Base-by-base conservation (phyloP, 1,140 invertebrate genomes). In the Hycleus cichorii region DNA sequence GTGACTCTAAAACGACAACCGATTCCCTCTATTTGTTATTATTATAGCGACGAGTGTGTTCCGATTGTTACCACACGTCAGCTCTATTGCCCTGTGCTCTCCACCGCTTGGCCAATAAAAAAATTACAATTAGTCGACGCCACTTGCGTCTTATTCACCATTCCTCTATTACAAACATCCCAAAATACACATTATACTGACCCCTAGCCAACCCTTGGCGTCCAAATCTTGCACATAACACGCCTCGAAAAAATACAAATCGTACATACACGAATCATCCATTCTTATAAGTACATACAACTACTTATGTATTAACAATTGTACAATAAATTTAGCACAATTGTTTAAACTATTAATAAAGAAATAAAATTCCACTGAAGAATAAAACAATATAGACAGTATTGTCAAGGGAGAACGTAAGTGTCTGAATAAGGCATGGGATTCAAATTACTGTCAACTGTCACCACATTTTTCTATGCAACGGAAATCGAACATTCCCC, bases 271-370 rank as follows among this genome's bases (percentile, higher is more conserved):
- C 32, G 2, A 32, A 32, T 32, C 18, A 18, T 18, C 2, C 18
- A 32, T 32, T 7, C 4, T 32, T 9, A 26, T 25, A 48, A 27
- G 3, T 6, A 25, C 1, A 4, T 4, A 24, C 10, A 47, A 47
- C 25, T 1, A 47, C n/a, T 12, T 24, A 24, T 10, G 0, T 32
- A 6, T 39, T n/a, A 53, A 55, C 52, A 55, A 55, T 55, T 55
- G 52, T 55, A 55, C 0, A 32, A 11, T 25, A 18, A 4, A 55
- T 47, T 39, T 27, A 39, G 52, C 52, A 55, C 52, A 55, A 55
- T 55, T 55, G 52, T 55, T 47, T 48, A 47, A 32, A 32, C 32
- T 32, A 32, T 32, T 32, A 32, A 32, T 7, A 32, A 32, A 32
- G 4, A 32, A 32, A 32, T 32, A 7, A 32, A 32, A 32, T 32